phyloP scores from a whole-genome alignment of 1,140 invertebrate species.

The Lerema accius region DNA sequence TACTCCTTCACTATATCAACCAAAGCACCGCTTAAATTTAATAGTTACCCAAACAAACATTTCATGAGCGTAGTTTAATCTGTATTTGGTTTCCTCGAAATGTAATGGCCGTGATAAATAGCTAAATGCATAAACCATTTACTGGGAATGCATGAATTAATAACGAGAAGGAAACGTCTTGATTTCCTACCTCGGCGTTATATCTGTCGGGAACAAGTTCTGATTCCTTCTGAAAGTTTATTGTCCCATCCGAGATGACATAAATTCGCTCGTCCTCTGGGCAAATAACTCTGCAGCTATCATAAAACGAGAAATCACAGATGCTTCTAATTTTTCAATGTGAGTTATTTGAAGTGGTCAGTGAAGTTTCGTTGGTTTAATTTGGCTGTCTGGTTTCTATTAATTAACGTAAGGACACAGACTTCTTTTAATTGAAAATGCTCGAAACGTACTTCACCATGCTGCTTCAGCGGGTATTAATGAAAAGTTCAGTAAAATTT shows the following conservation, averaged over 20 bases:
- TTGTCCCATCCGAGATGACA: slow-evolving; percentile 56
- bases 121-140: slow-evolving; percentile 34
- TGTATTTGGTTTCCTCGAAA: slow-evolving; percentile 29
- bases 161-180: slow-evolving; percentile 38
- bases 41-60: slow-evolving; percentile 15
- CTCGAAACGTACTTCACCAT: too few species aligned
- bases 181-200: slow-evolving; percentile 49
- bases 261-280: slow-evolving; percentile 54
- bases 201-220: slow-evolving; percentile 48
- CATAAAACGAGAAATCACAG: slow-evolving; percentile 61
- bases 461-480: too few species aligned
- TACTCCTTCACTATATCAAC: slow-evolving; percentile 4
- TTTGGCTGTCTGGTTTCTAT: background rate
- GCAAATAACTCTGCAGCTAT: slow-evolving; percentile 50
- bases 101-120: slow-evolving; percentile 32
- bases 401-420: background rate
- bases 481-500: too few species aligned
- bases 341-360: slow-evolving; percentile 12
- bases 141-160: slow-evolving; percentile 34
- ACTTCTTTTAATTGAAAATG: background rate
- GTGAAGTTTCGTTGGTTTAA: background rate
- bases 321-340: slow-evolving; percentile 55
- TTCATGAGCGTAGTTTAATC: slow-evolving; percentile 27
- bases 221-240: slow-evolving; percentile 52
- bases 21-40: slow-evolving; percentile 4